Base-by-base conservation (phyloP, 2,797 vertebrate genomes). In the Otus scops region DNA sequence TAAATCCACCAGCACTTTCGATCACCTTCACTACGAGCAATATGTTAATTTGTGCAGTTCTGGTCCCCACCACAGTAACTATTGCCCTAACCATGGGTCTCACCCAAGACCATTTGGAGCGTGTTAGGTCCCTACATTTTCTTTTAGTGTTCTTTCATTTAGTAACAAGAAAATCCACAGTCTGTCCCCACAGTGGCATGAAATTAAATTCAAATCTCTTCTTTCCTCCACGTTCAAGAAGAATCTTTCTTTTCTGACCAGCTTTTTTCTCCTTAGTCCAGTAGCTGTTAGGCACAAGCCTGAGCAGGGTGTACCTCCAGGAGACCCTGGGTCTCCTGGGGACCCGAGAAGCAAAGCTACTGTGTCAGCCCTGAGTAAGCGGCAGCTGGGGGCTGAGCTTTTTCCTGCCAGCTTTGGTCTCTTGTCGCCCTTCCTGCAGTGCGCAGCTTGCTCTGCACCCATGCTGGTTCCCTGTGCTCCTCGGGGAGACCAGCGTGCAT, bases 401-500 rank as follows among this genome's bases (percentile, higher is more conserved):
- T 19, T 57, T 30, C 53, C 85, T 70, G 51, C 36, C 0, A 1
- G 10, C 41, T 57, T 70, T 48, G 74, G 41, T 43, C 38, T 48
- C 47, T 54, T 2, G 2, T 43, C 1, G 10, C 61, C 19, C 26
- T 59, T 13, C 15, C 48, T 1, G 2, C 54, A 74, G 23, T 3
- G 7, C 1, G 3, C 53, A 61, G 57, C 45, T 53, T 30, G 7
- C 53, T 75, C 41, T n/a, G 50, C 65, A 53, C 51, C 64, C 5
- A 0, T 1, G 3, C 47, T 13, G 23, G 28, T 56, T 30, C 57
- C 0, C 0, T 1, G 4, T 36, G 47, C 48, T 84, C 51, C 69
- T 22, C 0, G 0, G 28, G 36, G 45, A 41, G 39, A 48, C 39
- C 0, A 1, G 22, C 3, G 3, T 23, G 32, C 4, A 2, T 36